Base-by-base conservation (phyloP, 2,113 vertebrate genomes). In the Raja brachyura region DNA sequence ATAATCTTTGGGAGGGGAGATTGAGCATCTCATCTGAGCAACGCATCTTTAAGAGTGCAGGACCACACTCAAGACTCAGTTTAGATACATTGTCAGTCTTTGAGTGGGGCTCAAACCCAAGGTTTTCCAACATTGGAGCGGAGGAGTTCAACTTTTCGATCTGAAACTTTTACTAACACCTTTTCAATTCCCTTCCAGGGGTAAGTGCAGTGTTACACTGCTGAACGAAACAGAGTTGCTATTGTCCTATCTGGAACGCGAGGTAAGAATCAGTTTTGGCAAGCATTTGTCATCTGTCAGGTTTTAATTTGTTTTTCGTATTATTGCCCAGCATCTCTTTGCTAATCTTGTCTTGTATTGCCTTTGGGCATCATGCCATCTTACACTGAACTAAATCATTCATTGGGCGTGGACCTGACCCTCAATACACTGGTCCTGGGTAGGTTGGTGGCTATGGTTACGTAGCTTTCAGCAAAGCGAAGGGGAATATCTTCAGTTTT, bases 171-270 rank as follows among this genome's bases (percentile, higher is more conserved):
- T 2, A 66, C 83, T 93, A 95, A 90, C 54, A 75, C 48, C 68
- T 9, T 85, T 94, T 18, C 95, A 6, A 94, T 78, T 94, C 2
- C 94, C 94, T 95, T 95, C 93, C 94, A 99, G 98, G 95, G 98
- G 98, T 93, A 99, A 99, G 95, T 99, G 98, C 96, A 99, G 98
- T 0, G 98, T 99, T 94, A 99, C 98, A 0, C 95, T 99, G 95
- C 97, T 99, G 95, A 99, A 99, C 54, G 98, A 99, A 95, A 99
- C 98, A 0, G 98, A 99, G 96, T 98, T 98, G 0, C 97, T 99
- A 93, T 98, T 97, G 95, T 99, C 98, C 0, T 99, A 99, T 95
- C 96, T 99, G 96, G 98, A 99, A 93, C 96, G 98, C 94, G 98
- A 99, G 98, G 98, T 99, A 96, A 93, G 97, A 94, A 10, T 20